Base-by-base conservation (phyloP, 2,888 invertebrate genomes). In the Pseudococcus viburni region DNA sequence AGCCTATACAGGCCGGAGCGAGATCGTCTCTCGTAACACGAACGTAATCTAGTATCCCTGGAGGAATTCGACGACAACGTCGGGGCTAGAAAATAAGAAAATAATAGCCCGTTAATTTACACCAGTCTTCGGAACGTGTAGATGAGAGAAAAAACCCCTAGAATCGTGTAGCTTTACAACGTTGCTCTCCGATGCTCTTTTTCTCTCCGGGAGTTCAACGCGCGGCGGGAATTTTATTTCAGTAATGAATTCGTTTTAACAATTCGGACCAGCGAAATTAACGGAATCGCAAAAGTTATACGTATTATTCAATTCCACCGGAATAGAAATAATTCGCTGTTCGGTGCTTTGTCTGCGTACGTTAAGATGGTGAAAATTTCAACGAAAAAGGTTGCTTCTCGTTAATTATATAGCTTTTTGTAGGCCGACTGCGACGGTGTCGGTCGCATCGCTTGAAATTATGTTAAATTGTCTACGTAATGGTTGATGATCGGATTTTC, bases 71-170 rank as follows among this genome's bases (percentile, higher is more conserved):
- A 5, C 15, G 73, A 8, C 33, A 73, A 15, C 15, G 15, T 33
- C 33, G 33, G 15, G 73, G 73, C 17, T 73, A 73, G 39, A 33
- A 73, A 73, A 73, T 73, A 73, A 73, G 73, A 73, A 73, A 73
- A 73, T 73, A 73, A 73, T 73, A 73, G 73, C 26, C 73, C 73
- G 73, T 73, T 73, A 73, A 73, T 73, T 73, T 33, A 73, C 73
- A 73, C 73, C 33, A 19, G 22, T 73, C 33, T 73, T 12, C 9
- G 8, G 5, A 73, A 73, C 19, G 59, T 33, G 26, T 7, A 59
- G 59, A n/a, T 7, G 59, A 12, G 15, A 15, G 33, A 7, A 22
- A 26, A 68, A 26, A 73, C 17, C 1, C 3, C 11, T 9, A 17
- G 17, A 8, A n/a, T 64, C 64, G 22, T 22, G 64, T 22, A 64